Evolutionary conservation across 53 echinoderm and acorn worm species (phyloP).

Genomic region (Holothuria leucospilota): DNA sequence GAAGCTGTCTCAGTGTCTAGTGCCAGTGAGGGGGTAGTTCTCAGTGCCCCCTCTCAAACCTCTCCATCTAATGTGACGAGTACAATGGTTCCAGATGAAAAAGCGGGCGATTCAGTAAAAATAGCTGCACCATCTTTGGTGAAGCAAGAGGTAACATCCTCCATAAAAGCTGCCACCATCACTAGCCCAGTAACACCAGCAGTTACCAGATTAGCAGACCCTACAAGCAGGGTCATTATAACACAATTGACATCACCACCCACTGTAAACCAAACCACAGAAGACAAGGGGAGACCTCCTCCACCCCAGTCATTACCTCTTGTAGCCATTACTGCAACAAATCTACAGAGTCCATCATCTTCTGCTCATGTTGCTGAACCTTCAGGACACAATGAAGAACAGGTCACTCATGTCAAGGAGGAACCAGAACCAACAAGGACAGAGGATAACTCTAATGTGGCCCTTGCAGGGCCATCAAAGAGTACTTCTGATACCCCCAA

Average conservation of each 20-base stretch:
- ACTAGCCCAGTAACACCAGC: not conserved
- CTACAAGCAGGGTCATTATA: slow-evolving; percentile 36
- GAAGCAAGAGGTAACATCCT: slow-evolving; percentile 2
- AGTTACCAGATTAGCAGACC: slow-evolving; percentile 32
- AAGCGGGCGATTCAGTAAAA: not conserved
- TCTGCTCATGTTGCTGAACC: not conserved
- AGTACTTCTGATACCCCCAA: slow-evolving; percentile 52
- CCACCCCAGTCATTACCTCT: not conserved
- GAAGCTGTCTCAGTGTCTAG: not conserved
- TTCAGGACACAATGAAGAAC: too few species aligned
- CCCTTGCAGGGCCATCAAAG: not conserved
- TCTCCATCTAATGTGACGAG: not conserved
- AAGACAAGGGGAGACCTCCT: not conserved
- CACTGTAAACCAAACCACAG: not conserved
- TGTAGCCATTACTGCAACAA: not conserved
- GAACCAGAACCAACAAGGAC: not conserved
- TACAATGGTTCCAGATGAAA: not conserved
- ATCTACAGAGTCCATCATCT: not conserved
- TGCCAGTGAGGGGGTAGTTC: not conserved
- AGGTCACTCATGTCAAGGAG: not conserved
- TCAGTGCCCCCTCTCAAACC: not conserved
- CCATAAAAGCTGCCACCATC: not conserved
- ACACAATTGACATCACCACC: slow-evolving; percentile 18
- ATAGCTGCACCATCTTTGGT: not conserved
- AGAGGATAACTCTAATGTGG: slow-evolving; percentile 3